Conservation (phyloP, 1,140 invertebrate genomes). For the Drosophila auraria region DNA sequence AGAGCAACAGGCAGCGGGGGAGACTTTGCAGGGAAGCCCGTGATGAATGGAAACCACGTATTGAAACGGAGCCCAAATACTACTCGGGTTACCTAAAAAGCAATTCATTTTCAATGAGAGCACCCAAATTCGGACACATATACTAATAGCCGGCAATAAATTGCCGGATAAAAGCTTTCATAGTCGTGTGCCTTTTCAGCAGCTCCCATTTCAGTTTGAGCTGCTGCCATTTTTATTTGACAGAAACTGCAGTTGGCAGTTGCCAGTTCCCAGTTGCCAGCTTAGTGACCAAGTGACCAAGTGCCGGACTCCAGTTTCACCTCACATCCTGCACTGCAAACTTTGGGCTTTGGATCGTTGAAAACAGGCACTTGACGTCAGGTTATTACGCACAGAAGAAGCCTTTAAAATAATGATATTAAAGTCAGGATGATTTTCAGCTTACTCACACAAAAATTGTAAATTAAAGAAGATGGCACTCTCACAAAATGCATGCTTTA, state of each 20-base stretch:
- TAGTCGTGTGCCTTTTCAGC: background rate
- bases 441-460: no score
- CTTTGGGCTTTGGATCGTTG: background rate
- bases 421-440: no score
- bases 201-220: constrained; percentile 24
- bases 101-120: constrained; percentile 39
- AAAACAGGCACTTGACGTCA: constrained; percentile 2
- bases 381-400: background rate
- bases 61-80: background rate
- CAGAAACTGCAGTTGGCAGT: constrained; percentile 34
- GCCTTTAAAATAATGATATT: background rate
- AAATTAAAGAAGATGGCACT: no score
- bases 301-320: constrained; percentile 28
- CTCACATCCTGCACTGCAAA: constrained; percentile 15
- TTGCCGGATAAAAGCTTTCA: constrained; percentile 32
- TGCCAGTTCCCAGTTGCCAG: constrained; percentile 22
- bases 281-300: constrained; percentile 28
- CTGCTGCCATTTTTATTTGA: constrained; percentile 20
- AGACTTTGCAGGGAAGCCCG: background rate
- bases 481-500: no score
- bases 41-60: background rate
- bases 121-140: constrained; percentile 20
- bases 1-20: constrained; percentile 6
- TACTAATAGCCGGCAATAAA: constrained; percentile 42
- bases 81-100: constrained; percentile 23